These are phyloP conservation scores for Sarcophaga subvicina DNA, from an alignment of 2,888 invertebrate species.

Conservation along the genomic window DNA sequence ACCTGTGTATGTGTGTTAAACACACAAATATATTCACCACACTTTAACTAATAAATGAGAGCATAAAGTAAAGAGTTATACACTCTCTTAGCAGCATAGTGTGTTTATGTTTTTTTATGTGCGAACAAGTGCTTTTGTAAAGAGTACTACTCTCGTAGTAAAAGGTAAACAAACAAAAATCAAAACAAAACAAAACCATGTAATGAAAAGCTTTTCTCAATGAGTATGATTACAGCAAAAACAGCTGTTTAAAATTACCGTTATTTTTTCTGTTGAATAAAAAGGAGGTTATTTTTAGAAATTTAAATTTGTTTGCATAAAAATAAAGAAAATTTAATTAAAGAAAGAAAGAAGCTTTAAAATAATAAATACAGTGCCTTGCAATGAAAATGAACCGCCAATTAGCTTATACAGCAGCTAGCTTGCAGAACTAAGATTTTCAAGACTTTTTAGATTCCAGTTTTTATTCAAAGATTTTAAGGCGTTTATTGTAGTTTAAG, in stretches of 20 bases:
- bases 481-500: too few species aligned
- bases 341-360: not conserved
- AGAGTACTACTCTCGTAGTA: conserved; percentile 16
- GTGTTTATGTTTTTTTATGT: not conserved
- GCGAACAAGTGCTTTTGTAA: not conserved
- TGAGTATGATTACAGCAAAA: not conserved
- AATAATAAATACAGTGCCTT: not conserved
- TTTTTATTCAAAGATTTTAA: too few species aligned
- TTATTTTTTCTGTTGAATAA: not conserved
- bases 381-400: not conserved
- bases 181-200: conserved; percentile 15
- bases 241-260: not conserved
- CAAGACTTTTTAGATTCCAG: too few species aligned
- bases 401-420: not conserved
- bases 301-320: too few species aligned
- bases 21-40: conserved; percentile 50
- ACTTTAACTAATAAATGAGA: conserved; percentile 14
- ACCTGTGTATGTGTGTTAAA: not conserved
- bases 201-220: conserved; percentile 13
- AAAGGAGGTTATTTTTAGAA: not conserved
- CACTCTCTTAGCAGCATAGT: not conserved
- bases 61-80: not conserved
- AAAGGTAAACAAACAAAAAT: not conserved
- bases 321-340: not conserved
- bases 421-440: not conserved